These are phyloP conservation scores for Tiliacea citrago DNA, from an alignment of 2,888 invertebrate species.

Conservation along the genomic window DNA sequence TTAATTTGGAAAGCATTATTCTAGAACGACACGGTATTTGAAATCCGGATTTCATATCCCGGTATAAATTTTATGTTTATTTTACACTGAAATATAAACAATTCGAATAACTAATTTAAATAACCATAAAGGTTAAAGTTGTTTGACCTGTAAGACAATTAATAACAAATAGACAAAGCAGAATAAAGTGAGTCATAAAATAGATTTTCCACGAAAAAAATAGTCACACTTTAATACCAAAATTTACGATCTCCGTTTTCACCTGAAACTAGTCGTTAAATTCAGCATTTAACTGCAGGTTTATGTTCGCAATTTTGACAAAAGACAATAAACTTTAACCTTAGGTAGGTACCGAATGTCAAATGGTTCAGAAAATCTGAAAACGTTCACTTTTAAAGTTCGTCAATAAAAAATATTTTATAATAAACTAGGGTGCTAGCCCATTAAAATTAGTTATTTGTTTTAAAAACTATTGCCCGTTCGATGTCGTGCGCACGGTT, in stretches of 20 bases:
- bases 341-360: slow-evolving; percentile 32
- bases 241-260: slow-evolving; percentile 52
- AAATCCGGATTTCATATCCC: slow-evolving; percentile 16
- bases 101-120: background rate
- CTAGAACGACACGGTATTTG: slow-evolving; percentile 58
- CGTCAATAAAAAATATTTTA: background rate
- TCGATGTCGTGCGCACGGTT: background rate
- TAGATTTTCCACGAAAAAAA: slow-evolving; percentile 33
- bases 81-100: slow-evolving; percentile 15
- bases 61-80: slow-evolving; percentile 24
- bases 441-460: background rate
- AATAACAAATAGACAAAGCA: slow-evolving; percentile 11
- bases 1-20: slow-evolving; percentile 77
- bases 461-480: background rate
- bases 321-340: slow-evolving; percentile 50
- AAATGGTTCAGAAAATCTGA: slow-evolving; percentile 24
- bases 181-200: slow-evolving; percentile 33
- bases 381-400: background rate
- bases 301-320: slow-evolving; percentile 51
- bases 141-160: background rate
- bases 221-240: slow-evolving; percentile 43
- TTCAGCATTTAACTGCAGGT: slow-evolving; percentile 50
- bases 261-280: slow-evolving; percentile 58
- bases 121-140: background rate
- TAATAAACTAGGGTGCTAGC: background rate